Base-by-base conservation (phyloP, 2,888 invertebrate genomes). In the Galerucella pusilla region DNA sequence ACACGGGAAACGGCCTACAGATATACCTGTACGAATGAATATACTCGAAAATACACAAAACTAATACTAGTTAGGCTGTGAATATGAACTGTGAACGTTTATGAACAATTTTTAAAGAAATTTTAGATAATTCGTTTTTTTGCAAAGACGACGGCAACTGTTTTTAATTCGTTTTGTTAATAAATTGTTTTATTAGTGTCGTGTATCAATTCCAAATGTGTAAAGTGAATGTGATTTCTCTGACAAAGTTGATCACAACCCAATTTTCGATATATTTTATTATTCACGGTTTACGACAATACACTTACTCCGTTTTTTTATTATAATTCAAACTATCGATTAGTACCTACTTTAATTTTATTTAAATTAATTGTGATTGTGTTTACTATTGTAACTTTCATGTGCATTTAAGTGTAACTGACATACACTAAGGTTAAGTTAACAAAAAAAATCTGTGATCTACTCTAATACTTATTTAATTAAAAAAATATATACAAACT, bases 1-100 rank as follows among this genome's bases (percentile, higher is more conserved):
- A 78, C 83, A 82, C 82, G 82, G 82, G 78, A 82, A 82, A 82
- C 82, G 80, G 82, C 82, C 83, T 82, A 83, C 82, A 83, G 79
- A 81, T 79, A 83, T 82, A 84, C 83, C 82, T 84, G 81, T 76
- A 80, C 78, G 49, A 49, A 49, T 42, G 77, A 77, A 82, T 79
- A 77, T 76, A 76, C 77, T 79, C 77, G 79, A 79, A 80, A 80
- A 80, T 77, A 79, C 75, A 74, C 75, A 78, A 75, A 77, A 79
- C 71, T 68, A 66, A 71, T 75, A 73, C 74, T 77, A 71, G 76
- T 77, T 77, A 46, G 72, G 72, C 72, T 72, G 72, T 72, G 72
- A 72, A 64, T 66, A 59, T 72, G 66, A 72, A 64, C 45, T 72
- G 59, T 65, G 64, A 64, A 64, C 64, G 64, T 75, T 78, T 78